phyloP scores from a whole-genome alignment of 2,797 vertebrate species.

The Melanotaenia maccullochi region DNA sequence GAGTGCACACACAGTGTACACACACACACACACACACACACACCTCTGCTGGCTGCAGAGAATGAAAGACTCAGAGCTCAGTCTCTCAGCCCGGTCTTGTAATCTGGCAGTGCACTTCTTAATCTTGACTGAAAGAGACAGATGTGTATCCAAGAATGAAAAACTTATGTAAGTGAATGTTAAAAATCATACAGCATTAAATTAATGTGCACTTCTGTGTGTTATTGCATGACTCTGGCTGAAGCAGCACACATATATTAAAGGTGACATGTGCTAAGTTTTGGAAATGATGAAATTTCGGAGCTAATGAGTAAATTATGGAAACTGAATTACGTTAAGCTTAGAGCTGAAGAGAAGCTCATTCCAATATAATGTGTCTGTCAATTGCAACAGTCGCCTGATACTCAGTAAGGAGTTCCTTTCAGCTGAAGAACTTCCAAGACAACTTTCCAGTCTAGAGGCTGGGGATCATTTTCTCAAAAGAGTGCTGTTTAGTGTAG shows the following conservation, averaged over 20 bases:
- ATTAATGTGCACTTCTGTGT: constrained; percentile 12
- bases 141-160: constrained; percentile 49
- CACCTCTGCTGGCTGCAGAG: constrained; percentile 46
- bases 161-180: constrained; percentile 19
- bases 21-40: constrained; percentile 25
- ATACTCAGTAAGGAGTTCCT: constrained; percentile 30
- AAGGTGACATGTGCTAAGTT: constrained; percentile 46
- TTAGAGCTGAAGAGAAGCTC: constrained; percentile 41
- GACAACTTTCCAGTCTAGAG: constrained; percentile 31
- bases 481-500: too few species aligned
- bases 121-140: constrained; percentile 48
- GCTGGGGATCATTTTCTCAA: constrained; percentile 12
- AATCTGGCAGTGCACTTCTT: constrained; percentile 71
- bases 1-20: constrained; percentile 33
- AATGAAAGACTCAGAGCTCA: constrained; percentile 69
- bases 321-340: constrained; percentile 52
- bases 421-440: constrained; percentile 44
- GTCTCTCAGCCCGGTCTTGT: constrained; percentile 78
- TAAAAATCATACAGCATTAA: constrained; percentile 24
- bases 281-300: constrained; percentile 52
- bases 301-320: constrained; percentile 54
- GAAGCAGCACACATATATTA: constrained; percentile 26
- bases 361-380: constrained; percentile 48
- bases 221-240: constrained; percentile 19
- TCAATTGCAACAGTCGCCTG: constrained; percentile 49